Base-by-base conservation (phyloP, 2,888 invertebrate genomes). In the Melinopterus prodromus region DNA sequence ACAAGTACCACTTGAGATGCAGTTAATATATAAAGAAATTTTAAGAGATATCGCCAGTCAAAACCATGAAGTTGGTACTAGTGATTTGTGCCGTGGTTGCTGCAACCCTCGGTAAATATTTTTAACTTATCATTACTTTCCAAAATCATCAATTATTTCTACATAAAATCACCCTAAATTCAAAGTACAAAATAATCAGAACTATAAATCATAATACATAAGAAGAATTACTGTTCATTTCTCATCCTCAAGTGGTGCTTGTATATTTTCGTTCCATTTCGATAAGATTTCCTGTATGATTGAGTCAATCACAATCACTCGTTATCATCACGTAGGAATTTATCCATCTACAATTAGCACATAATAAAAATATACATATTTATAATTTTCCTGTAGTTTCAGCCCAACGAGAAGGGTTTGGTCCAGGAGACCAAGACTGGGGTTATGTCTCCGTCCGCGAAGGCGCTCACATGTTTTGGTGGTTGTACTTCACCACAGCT, bases 381-480 rank as follows among this genome's bases (percentile, higher is more conserved):
- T 6, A 53, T 12, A 53, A 36, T 37, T 71, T 38, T 72, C 36
- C 37, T 70, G 38, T 37, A 70, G 15, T 83, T 83, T 37, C 70
- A 87, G 87, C 81, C 78, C 82, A 53, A 53, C 53, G 83, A 15
- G 16, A 81, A 72, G 88, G 88, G 35, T 93, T 93, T 83, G 94
- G 93, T 2, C 88, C 91, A 0, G 93, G 92, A 12, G 90, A 92
- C 78, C 95, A 96, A 89, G 93, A 94, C 86, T 96, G 93, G 93
- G 94, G 92, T 7, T 94, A 94, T 88, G 93, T 94, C 4, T 92
- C 92, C 80, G 94, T 97, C 0, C 91, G 96, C 0, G 91, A 91
- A 3, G 92, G 93, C 0, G 96, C 96, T 0, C 93, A 95, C 84
- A 95, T 96, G 94, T 97, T 97, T 88, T 97, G 95, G 92, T 97